These are phyloP conservation scores for Aleiodes leptofemur DNA, from an alignment of 2,888 invertebrate genomes.

Conservation along the genomic window DNA sequence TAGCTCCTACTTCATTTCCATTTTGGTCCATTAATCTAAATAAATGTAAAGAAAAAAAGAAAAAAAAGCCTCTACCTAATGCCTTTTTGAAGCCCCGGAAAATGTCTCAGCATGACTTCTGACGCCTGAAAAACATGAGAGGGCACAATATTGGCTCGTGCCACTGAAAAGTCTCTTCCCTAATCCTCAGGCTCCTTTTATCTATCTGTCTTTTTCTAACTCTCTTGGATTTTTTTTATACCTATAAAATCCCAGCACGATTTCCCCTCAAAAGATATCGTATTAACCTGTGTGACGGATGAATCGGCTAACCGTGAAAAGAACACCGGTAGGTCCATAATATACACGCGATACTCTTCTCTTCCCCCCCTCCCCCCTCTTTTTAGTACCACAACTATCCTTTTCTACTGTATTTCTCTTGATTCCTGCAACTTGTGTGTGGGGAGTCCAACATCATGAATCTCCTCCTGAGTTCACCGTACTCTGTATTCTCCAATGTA, in stretches of 20 bases:
- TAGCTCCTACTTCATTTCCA: no score
- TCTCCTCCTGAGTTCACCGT: slow-evolving; percentile 25
- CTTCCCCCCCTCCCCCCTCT: no score
- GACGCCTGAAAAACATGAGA: no score
- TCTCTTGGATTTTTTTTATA: slow-evolving; percentile 3
- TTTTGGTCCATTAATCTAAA: no score
- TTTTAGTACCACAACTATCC: background rate
- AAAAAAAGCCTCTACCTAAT: no score
- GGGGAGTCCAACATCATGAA: background rate
- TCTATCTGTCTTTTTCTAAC: background rate
- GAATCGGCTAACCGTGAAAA: slow-evolving; percentile 35
- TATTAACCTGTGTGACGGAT: slow-evolving; percentile 26
- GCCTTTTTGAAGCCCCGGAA: no score
- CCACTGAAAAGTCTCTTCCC: no score
- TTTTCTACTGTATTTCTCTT: slow-evolving; percentile 16
- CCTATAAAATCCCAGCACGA: slow-evolving; percentile 30
- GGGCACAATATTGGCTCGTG: no score
- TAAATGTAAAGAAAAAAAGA: no score
- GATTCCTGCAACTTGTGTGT: background rate
- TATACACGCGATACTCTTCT: slow-evolving; percentile 18
- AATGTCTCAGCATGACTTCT: no score
- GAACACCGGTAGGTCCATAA: slow-evolving; percentile 17
- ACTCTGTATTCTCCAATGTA: slow-evolving; percentile 19
- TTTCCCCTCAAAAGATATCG: slow-evolving; percentile 46
- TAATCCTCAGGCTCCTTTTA: background rate